Evolutionary conservation across 2,797 vertebrate genomes (phyloP), one percentile per base, ranked within the genome.

Genomic region (Melanotaenia maccullochi): DNA sequence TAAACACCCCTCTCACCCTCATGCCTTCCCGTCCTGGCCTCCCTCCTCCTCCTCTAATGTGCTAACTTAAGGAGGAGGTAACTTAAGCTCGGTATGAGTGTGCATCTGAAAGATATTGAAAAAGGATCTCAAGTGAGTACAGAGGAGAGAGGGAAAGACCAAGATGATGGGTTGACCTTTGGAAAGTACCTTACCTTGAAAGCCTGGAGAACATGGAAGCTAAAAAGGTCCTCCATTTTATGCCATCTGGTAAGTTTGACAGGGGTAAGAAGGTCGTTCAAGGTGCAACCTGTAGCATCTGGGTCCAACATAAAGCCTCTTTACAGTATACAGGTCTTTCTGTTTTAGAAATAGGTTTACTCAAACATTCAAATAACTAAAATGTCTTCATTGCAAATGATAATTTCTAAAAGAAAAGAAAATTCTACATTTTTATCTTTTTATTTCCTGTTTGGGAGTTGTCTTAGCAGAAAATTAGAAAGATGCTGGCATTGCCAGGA

Each of bases 181-280:
- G 71, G 71, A 71, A 51, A 82, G 68, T 30, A 5, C 64, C 75
- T 78, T 60, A 81, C 68, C 87, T 85, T 49, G 56, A 81, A 54
- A 76, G 60, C 18, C 64, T 70, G 76, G 52, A 87, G 78, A 92
- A 64, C 76, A 95, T 94, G 92, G 94, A 93, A 81, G 60, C 51
- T 69, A 88, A 82, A 87, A 87, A 87, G 72, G 83, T 91, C 81
- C 90, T 94, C 62, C 88, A 92, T 68, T 93, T 93, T 86, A 84
- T 92, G 79, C 85, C 91, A 81, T 86, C 82, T 79, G 93, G 93
- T 94, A 81, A 94, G 94, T 94, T 85, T 83, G 28, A 75, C 76
- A 75, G 66, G 75, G 81, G 49, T 76, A 65, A 79, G 55, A 65
- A 69, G 73, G 68, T 80, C 58, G 74, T 65, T 86, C 47, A 76